Conservation (phyloP, 2,888 invertebrate genomes). For the Dioctria linearis region DNA sequence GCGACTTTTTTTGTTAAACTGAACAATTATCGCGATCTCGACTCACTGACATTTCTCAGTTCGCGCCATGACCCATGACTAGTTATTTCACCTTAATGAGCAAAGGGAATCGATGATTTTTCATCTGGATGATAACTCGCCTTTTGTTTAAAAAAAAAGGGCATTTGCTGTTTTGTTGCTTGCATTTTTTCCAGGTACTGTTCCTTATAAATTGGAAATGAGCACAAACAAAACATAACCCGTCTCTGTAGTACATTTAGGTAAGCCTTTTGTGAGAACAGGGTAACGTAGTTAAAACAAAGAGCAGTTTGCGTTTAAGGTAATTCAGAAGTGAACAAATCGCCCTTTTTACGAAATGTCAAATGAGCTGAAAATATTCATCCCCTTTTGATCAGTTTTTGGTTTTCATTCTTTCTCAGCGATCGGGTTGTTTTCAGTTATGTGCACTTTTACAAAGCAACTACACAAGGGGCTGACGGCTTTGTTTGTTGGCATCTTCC, state of each 20-base stretch:
- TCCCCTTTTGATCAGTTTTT: constrained; percentile 57
- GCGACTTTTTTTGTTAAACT: constrained; percentile 10
- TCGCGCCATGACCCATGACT: constrained; percentile 49
- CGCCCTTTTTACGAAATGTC: constrained; percentile 32
- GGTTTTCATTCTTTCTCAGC: constrained; percentile 51
- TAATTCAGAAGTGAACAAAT: constrained; percentile 29
- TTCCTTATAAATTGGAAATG: constrained; percentile 18
- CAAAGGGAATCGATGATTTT: constrained; percentile 35
- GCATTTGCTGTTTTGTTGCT: constrained; percentile 6
- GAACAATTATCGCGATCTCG: constrained; percentile 8
- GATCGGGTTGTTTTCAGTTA: not conserved
- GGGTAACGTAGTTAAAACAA: constrained; percentile 19
- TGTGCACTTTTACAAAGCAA: constrained; percentile 19
- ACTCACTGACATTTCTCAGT: constrained; percentile 54
- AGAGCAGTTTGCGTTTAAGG: constrained; percentile 34
- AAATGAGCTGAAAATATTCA: constrained; percentile 57
- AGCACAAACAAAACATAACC: constrained; percentile 41
- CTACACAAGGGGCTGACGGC: not conserved
- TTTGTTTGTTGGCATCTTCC: constrained; percentile 54
- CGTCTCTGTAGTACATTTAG: not conserved
- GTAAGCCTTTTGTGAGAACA: constrained; percentile 27
- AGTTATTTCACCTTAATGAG: constrained; percentile 21
- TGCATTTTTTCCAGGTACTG: constrained; percentile 8
- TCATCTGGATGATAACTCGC: constrained; percentile 31
- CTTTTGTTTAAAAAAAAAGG: constrained; percentile 16